Evolutionary conservation across 2,797 vertebrate genomes (phyloP).

Genomic region (Spheniscus humboldti): DNA sequence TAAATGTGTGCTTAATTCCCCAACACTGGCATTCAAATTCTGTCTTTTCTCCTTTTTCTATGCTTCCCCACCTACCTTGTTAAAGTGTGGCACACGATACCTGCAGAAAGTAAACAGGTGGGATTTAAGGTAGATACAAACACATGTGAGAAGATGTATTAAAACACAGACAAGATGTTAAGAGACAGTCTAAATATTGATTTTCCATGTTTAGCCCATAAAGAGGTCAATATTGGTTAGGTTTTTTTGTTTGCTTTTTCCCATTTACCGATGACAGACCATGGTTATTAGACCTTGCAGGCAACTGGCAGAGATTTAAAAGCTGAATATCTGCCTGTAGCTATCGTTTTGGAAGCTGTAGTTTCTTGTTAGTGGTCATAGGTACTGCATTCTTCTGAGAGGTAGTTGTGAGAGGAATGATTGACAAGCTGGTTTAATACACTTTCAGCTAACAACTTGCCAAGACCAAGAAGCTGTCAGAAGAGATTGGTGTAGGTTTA

Average conservation of each 20-base stretch:
- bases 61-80: background rate
- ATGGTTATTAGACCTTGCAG: background rate
- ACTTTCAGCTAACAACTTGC: background rate
- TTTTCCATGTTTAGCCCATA: background rate
- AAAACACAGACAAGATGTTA: background rate
- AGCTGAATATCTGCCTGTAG: background rate
- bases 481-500: slow-evolving; percentile 28
- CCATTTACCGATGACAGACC: background rate
- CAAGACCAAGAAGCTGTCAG: background rate
- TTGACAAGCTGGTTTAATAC: background rate
- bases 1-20: background rate
- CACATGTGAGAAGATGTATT: background rate
- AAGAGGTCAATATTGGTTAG: background rate
- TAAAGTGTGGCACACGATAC: background rate
- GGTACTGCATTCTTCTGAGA: background rate
- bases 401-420: background rate
- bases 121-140: background rate
- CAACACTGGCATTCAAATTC: background rate
- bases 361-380: background rate
- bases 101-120: background rate
- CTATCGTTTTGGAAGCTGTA: background rate
- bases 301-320: background rate
- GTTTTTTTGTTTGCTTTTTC: background rate
- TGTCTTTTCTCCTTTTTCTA: background rate
- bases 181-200: background rate